Evolutionary conservation across 2,113 vertebrate genomes (phyloP).

Genomic region (Cottus gobio): DNA sequence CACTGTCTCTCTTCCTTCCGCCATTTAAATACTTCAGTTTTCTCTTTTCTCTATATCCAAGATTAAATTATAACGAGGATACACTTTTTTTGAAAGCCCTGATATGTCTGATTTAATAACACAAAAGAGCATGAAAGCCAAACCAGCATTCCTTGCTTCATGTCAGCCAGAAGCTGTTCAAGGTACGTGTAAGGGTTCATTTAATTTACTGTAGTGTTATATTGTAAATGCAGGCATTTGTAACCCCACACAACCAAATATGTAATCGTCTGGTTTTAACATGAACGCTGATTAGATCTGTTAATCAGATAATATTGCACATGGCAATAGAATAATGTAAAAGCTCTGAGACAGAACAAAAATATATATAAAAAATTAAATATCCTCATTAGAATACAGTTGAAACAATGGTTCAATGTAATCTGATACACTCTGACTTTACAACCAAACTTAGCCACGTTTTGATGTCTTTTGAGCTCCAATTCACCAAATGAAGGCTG

Average conservation of each 20-base stretch:
- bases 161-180: not conserved
- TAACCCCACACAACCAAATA: not conserved
- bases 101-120: not conserved
- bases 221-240: not conserved
- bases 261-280: not conserved
- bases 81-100: not conserved
- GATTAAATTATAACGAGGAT: not conserved
- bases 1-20: not conserved
- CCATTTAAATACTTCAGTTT: not conserved
- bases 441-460: not conserved
- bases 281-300: not conserved
- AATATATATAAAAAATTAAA: no score
- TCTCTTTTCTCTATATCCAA: not conserved
- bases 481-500: not conserved
- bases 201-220: not conserved
- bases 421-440: not conserved
- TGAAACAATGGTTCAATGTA: not conserved
- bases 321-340: no score
- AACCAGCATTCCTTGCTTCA: not conserved
- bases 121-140: not conserved
- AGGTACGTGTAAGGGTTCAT: not conserved
- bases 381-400: not conserved
- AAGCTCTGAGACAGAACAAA: no score
- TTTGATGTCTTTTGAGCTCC: not conserved
- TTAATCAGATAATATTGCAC: no score